Percentiles rank a stretch among this genome's conserved stretches.
These are phyloP conservation scores for Hypercompe scribonia DNA, from an alignment of 2,888 invertebrate species.

Conservation along the genomic window DNA sequence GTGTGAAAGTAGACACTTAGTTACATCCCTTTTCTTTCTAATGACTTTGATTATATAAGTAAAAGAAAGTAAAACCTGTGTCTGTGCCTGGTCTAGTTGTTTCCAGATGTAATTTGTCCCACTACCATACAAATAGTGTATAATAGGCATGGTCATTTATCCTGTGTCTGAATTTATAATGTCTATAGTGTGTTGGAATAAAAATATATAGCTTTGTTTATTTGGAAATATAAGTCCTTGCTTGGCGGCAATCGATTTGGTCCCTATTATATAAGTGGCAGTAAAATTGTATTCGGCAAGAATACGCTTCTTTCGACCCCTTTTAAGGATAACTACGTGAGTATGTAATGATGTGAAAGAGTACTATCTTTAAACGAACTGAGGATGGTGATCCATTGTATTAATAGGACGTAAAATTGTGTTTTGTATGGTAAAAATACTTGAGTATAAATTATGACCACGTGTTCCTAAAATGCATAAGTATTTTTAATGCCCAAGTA, in stretches of 20 bases:
- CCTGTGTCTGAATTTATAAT: too few species aligned
- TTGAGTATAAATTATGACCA: neutral
- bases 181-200: too few species aligned
- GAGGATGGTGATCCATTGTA: neutral
- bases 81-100: neutral
- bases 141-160: neutral
- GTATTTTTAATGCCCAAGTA: too few species aligned
- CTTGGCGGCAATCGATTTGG: too few species aligned
- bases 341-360: too few species aligned
- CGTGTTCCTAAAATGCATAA: neutral
- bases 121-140: neutral
- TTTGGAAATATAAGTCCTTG: too few species aligned
- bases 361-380: neutral
- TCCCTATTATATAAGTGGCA: too few species aligned
- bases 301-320: too few species aligned
- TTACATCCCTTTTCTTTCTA: slow-evolving; percentile 15
- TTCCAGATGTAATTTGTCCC: too few species aligned
- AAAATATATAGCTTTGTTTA: too few species aligned
- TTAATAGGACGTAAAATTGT: neutral
- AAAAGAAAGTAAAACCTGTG: neutral
- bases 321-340: too few species aligned
- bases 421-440: neutral
- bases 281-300: too few species aligned
- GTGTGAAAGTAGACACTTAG: neutral
- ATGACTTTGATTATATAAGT: neutral